These are phyloP conservation scores for Urocolius indicus DNA, from an alignment of 2,113 vertebrate species.

Conservation along the genomic window DNA sequence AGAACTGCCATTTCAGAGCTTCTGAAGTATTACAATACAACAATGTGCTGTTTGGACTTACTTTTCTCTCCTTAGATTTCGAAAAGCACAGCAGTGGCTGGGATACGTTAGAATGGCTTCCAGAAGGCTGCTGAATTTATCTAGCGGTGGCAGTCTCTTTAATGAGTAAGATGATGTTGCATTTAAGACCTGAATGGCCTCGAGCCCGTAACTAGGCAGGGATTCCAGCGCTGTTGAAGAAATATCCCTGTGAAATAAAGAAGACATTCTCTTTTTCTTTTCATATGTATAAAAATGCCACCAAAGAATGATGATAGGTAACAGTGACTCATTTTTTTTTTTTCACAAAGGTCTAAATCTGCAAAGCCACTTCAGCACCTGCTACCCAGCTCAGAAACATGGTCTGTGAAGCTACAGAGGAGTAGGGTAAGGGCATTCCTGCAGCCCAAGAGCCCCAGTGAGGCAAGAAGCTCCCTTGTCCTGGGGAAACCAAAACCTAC, in stretches of 20 bases:
- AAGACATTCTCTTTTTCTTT: background rate
- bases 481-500: background rate
- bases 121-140: conserved; percentile 83
- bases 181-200: conserved; percentile 83
- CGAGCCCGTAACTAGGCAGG: conserved; percentile 85
- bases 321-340: fast-evolving
- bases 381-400: background rate
- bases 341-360: background rate
- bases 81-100: conserved; percentile 94
- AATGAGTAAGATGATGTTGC: conserved; percentile 83
- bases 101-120: conserved; percentile 89
- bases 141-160: conserved; percentile 87
- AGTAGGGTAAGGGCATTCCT: background rate
- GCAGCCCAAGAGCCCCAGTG: background rate
- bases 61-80: conserved; percentile 79
- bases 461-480: background rate
- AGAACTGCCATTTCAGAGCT: background rate
- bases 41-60: conserved; percentile 60
- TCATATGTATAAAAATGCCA: background rate
- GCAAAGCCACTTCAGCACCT: background rate
- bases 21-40: background rate
- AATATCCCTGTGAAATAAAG: conserved; percentile 83
- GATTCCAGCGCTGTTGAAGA: conserved; percentile 86
- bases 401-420: background rate
- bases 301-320: background rate